phyloP scores from a whole-genome alignment of 2,113 vertebrate genomes.

The Tricholaema leucomelas region DNA sequence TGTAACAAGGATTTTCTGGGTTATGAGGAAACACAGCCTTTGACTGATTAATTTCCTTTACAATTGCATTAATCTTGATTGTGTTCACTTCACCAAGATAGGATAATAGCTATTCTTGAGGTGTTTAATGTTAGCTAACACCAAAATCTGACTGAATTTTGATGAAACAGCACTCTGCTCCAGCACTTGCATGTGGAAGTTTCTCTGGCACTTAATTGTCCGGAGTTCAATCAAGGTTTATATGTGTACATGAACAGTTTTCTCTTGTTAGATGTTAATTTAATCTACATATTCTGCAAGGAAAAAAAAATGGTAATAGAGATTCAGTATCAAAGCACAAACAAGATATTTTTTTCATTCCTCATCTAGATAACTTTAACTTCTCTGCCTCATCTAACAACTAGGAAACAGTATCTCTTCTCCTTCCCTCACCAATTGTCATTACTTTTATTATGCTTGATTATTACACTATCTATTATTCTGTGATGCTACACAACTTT shows the following conservation, averaged over 20 bases:
- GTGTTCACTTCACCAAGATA: background rate
- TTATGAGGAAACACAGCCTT: background rate
- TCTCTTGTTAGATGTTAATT: background rate
- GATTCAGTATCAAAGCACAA: background rate
- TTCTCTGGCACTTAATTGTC: background rate
- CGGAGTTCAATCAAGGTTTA: background rate
- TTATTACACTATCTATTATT: no score
- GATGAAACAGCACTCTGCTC: background rate
- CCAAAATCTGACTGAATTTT: background rate
- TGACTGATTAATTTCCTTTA: background rate
- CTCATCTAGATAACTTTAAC: background rate
- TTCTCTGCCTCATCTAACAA: background rate
- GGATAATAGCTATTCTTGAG: background rate
- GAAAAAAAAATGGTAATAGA: background rate
- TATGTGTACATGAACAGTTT: background rate
- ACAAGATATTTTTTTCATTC: background rate
- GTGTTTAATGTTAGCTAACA: background rate
- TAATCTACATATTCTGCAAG: background rate
- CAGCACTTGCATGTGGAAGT: rapidly evolving
- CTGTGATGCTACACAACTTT: background rate
- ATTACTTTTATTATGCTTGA: background rate
- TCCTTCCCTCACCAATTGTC: background rate
- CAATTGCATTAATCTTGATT: background rate
- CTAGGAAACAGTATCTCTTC: background rate
- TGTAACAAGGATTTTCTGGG: background rate